Percentiles rank a stretch among this genome's conserved stretches.
Evolutionary conservation across 1,140 invertebrate genomes (phyloP).

Genomic region (Luehdorfia chinensis): DNA sequence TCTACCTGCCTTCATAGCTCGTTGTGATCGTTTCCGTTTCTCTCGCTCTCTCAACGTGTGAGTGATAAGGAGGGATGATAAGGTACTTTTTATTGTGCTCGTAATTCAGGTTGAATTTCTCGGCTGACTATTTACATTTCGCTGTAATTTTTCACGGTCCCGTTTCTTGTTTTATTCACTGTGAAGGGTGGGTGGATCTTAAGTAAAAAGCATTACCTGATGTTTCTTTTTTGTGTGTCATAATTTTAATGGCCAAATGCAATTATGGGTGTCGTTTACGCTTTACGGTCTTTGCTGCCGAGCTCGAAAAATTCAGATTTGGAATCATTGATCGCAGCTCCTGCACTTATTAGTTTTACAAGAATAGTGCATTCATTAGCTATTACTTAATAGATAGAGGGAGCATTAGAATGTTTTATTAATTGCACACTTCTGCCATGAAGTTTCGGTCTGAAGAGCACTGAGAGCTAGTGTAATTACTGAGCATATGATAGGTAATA

Average conservation of each 20-base stretch:
- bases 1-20: conserved; percentile 23
- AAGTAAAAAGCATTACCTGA: conserved; percentile 12
- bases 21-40: conserved; percentile 14
- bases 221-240: conserved; percentile 10
- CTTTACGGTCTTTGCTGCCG: no score
- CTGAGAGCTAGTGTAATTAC: no score
- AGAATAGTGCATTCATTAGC: no score
- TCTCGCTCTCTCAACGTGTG: conserved; percentile 14
- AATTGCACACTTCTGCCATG: no score
- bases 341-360: no score
- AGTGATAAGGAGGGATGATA: neutral
- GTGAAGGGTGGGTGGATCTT: conserved; percentile 24
- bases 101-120: conserved; percentile 21
- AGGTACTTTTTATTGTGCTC: conserved; percentile 18
- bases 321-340: no score
- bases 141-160: conserved; percentile 29
- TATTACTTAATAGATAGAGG: no score
- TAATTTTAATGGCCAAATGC: conserved; percentile 5
- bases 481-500: no score
- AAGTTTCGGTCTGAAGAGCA: no score
- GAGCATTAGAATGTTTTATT: no score
- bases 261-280: conserved; percentile 2
- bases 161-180: conserved; percentile 27
- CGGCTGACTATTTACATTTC: conserved; percentile 31
- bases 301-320: no score